Percentiles rank a stretch among this genome's conserved stretches.
Evolutionary conservation across 2,797 vertebrate genomes (phyloP).

Genomic region (Rhincodon typus): DNA sequence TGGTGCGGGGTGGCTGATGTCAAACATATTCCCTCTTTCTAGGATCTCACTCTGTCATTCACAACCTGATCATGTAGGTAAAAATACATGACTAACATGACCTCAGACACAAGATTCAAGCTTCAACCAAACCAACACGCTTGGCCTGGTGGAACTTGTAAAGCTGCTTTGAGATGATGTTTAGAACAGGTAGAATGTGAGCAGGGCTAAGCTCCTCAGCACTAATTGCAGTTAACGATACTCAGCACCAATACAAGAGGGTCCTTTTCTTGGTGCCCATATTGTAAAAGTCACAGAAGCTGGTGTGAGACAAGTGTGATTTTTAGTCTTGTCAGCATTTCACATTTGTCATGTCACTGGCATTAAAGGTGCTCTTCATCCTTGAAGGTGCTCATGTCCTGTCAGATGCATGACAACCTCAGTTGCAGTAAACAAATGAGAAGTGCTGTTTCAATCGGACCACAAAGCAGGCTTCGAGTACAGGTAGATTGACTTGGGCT

Average conservation of each 20-base stretch:
- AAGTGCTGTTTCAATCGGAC: neutral
- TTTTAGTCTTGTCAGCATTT: neutral
- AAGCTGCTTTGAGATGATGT: neutral
- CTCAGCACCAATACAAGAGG: neutral
- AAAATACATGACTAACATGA: neutral
- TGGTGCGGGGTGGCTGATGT: neutral
- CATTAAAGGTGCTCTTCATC: neutral
- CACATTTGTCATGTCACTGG: neutral
- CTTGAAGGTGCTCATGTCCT: neutral
- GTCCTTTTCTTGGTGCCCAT: neutral
- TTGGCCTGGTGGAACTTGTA: neutral
- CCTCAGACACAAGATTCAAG: neutral
- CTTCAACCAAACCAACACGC: neutral
- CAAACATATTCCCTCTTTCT: neutral
- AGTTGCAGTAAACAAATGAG: slow-evolving; percentile 25
- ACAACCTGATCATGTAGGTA: neutral
- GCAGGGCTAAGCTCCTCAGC: neutral
- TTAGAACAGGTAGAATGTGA: neutral
- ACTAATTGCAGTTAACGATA: neutral
- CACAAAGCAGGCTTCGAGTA: too few relatives aligned
- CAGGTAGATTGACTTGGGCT: neutral
- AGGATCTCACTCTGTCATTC: neutral
- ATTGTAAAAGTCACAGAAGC: neutral
- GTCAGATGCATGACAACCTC: neutral
- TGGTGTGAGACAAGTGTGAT: neutral